phyloP scores from a whole-genome alignment of 1,140 invertebrate species.

The Nymphalis io region DNA sequence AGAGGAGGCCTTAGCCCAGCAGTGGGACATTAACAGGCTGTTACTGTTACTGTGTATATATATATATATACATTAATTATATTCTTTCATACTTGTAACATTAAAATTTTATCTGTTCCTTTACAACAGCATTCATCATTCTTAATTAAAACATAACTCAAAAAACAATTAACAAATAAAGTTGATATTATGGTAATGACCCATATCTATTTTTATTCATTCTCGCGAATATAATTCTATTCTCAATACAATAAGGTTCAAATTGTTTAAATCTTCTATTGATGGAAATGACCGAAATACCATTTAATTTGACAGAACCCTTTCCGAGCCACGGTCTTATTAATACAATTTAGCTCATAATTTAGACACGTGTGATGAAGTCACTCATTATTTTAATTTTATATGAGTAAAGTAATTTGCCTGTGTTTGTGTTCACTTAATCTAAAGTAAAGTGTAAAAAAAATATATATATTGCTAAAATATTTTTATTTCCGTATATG shows the following conservation, averaged over 20 bases:
- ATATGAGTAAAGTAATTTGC: not conserved
- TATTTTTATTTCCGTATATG: too few species aligned
- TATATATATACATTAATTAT: too few species aligned
- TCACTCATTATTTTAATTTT: slow-evolving; percentile 13
- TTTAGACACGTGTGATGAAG: slow-evolving; percentile 62
- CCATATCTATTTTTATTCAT: slow-evolving; percentile 37
- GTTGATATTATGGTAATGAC: slow-evolving; percentile 51
- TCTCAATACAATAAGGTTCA: slow-evolving; percentile 5
- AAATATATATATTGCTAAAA: too few species aligned
- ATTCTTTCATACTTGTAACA: too few species aligned
- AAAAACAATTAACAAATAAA: slow-evolving; percentile 31
- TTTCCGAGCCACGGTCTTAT: slow-evolving; percentile 69
- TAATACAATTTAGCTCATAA: slow-evolving; percentile 76
- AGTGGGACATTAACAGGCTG: too few species aligned
- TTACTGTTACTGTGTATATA: too few species aligned
- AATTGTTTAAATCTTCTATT: slow-evolving; percentile 10
- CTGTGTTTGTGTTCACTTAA: not conserved
- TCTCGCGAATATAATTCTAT: not conserved
- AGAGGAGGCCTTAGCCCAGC: too few species aligned
- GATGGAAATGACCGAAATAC: slow-evolving; percentile 43
- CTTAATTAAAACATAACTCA: slow-evolving; percentile 20
- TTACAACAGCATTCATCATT: not conserved
- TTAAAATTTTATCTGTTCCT: not conserved
- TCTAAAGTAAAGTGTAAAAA: too few species aligned
- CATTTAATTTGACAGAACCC: slow-evolving; percentile 69